Base-by-base conservation (phyloP, 30 jellyfish, hydroid and myxozoan species). In the Hydra vulgaris region DNA sequence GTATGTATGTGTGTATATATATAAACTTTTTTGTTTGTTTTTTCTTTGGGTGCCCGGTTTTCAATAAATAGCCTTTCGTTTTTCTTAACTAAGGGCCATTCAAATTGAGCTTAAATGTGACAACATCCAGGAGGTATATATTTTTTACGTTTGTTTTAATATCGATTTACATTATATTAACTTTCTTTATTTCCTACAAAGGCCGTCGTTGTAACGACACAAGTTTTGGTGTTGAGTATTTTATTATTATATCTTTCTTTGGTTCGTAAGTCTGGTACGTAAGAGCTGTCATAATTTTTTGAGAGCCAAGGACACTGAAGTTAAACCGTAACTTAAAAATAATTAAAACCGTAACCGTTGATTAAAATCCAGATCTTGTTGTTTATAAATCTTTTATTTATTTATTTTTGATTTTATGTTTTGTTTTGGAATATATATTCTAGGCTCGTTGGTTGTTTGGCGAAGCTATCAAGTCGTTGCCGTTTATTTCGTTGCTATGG, bases 371-470 rank as follows among this genome's bases (percentile, higher is more conserved):
- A n/a, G n/a, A n/a, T n/a, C n/a, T n/a, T n/a, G n/a, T n/a, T n/a
- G n/a, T n/a, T n/a, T n/a, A n/a, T n/a, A n/a, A n/a, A n/a, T n/a
- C n/a, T n/a, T n/a, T n/a, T n/a, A n/a, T n/a, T n/a, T n/a, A n/a
- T n/a, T n/a, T 74, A 74, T 15, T 61, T 74, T 74, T 1, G 20
- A 24, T 27, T 21, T 0, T 7, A 1, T 40, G 69, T 74, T 74
- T 8, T 74, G 84, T 12, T 69, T 40, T 40, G 74, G 24, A 24
- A 77, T 26, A 73, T 81, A 18, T 16, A 18, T 61, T 79, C 66
- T 71, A 89, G 97, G 93, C 97, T 54, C 97, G 97, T 53, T 89
- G 97, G 97, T 86, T 89, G 74, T 89, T 79, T 53, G 88, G 85
- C 53, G 89, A 85, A 68, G 95, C 97, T 16, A 74, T 81, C 20